These are phyloP conservation scores for Leptogaster cylindrica DNA, from an alignment of 2,888 invertebrate genomes.

Conservation along the genomic window DNA sequence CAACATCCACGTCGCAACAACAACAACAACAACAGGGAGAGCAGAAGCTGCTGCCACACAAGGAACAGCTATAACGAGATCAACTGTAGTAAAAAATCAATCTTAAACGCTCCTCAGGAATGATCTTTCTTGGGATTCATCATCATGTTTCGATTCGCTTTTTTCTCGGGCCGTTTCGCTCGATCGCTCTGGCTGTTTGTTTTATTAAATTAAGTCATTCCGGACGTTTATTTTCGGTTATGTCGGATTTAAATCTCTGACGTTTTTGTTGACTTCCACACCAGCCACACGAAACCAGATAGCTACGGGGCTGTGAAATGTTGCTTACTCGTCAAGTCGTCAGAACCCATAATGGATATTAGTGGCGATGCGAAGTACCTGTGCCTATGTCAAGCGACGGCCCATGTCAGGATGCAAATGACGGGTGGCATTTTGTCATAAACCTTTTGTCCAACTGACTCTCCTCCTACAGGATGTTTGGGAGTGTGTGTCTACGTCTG, in stretches of 20 bases:
- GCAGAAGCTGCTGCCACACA: conserved; percentile 41
- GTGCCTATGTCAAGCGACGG: conserved; percentile 30
- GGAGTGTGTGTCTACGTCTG: background rate
- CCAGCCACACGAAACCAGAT: conserved; percentile 34
- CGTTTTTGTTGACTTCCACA: conserved; percentile 37
- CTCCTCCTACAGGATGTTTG: background rate
- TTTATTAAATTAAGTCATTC: conserved; percentile 45
- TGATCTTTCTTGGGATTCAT: conserved; percentile 41
- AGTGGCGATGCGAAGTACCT: conserved; percentile 4
- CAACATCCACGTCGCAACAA: conserved; percentile 12
- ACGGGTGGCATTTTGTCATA: conserved; percentile 44
- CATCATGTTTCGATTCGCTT: conserved; percentile 40
- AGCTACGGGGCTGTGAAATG: background rate
- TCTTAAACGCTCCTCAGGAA: conserved; percentile 45
- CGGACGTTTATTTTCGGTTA: conserved; percentile 42
- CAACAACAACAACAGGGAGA: conserved; percentile 17
- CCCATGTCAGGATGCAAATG: conserved; percentile 39
- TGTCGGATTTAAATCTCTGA: conserved; percentile 45
- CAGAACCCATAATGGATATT: conserved; percentile 29
- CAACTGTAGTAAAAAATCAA: conserved; percentile 39
- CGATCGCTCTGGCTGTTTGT: conserved; percentile 36
- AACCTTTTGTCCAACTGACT: conserved; percentile 12
- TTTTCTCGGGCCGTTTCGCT: conserved; percentile 32
- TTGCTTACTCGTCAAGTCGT: conserved; percentile 29
- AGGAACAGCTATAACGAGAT: conserved; percentile 39